These are phyloP conservation scores for Paracanthobrama guichenoti DNA, from an alignment of 2,113 vertebrate genomes.

Conservation along the genomic window DNA sequence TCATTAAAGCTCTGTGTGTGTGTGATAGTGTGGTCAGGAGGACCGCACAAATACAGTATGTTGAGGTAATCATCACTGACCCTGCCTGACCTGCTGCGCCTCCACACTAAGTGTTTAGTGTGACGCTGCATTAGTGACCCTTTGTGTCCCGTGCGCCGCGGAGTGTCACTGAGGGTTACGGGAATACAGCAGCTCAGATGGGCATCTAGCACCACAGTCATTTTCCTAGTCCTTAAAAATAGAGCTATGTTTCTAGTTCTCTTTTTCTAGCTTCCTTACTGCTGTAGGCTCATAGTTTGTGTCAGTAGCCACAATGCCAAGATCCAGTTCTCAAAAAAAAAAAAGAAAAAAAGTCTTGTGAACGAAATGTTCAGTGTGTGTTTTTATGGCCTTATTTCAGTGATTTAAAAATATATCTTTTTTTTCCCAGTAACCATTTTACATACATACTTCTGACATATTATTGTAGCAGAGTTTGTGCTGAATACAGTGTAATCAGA, in stretches of 20 bases:
- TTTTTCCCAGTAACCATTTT: no score
- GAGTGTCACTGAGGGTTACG: slow-evolving; percentile 9
- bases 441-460: no score
- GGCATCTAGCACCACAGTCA: neutral
- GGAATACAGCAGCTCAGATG: neutral
- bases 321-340: no score
- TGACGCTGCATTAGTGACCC: slow-evolving; percentile 35
- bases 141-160: neutral
- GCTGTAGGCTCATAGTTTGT: neutral
- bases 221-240: slow-evolving; percentile 5
- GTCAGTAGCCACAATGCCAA: neutral
- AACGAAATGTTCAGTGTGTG: no score
- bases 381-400: no score
- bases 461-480: no score
- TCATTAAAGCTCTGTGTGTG: slow-evolving; percentile 3
- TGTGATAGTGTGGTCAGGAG: slow-evolving; percentile 34
- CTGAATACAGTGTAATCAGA: no score
- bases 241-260: neutral
- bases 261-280: neutral
- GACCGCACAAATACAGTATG: neutral
- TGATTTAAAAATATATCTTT: no score
- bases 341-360: no score
- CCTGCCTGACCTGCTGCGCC: slow-evolving; percentile 23
- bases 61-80: slow-evolving; percentile 36
- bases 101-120: slow-evolving; percentile 11